Base-by-base conservation (phyloP, 2,797 vertebrate species). In the Hyperoplus lanceolatus region DNA sequence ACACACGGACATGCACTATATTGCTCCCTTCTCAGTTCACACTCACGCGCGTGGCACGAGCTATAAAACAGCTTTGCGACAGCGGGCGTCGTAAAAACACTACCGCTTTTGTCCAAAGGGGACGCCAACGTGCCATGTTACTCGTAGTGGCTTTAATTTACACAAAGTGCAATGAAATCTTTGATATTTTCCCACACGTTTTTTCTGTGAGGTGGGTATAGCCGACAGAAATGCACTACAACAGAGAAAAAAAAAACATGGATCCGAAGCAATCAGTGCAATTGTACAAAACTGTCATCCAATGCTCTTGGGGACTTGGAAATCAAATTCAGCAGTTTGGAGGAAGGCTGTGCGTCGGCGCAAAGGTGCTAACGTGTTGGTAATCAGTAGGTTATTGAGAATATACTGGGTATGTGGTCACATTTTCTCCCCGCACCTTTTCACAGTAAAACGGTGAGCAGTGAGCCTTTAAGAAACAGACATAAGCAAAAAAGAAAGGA, bases 171-270 rank as follows among this genome's bases (percentile, higher is more conserved):
- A 8, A 73, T 42, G 38, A 70, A 53, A 75, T 65, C 84, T 80
- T 73, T 71, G 8, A 29, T 12, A 42, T 83, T 59, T 81, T 82
- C 81, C 54, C 56, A 71, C 55, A 77, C 46, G 46, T 18, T 68
- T 70, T 45, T 3, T 29, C 29, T 29, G 29, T 3, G 63, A n/a
- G 8, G 39, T 14, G 54, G 49, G 70, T 71, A 54, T 39, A 73
- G 63, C 38, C 42, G 15, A 43, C 41, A 56, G 56, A 56, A 51
- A 10, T 69, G 48, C 54, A 77, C 66, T 50, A 56, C 9, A 5
- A 3, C 48, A 38, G 15, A 43, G 15, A 42, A 59, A 21, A 59
- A 21, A 21, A 21, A 21, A 56, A 49, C 59, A 53, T 39, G 53
- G 43, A 75, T 56, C 71, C 13, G 57, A 62, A 55, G 68, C 55